These are phyloP conservation scores for Cygnus buccinator DNA, from an alignment of 2,113 vertebrate genomes.

Conservation along the genomic window DNA sequence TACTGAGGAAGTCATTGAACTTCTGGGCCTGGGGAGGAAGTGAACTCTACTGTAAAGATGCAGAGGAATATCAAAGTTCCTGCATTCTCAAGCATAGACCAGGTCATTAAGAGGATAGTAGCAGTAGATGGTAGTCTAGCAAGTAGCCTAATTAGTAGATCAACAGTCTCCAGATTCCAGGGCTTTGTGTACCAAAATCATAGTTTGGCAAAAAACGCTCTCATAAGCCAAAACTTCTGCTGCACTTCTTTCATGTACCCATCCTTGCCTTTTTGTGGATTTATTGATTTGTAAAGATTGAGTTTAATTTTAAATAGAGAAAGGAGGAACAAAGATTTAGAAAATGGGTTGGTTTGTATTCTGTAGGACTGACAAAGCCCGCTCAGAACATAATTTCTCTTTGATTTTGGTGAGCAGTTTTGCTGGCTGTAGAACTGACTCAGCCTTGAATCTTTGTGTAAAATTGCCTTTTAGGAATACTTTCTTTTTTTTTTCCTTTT, in stretches of 20 bases:
- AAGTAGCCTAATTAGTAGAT: not conserved
- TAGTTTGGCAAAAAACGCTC: fast-evolving
- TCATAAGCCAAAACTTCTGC: not conserved
- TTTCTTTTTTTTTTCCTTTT: not conserved
- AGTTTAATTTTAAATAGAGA: not conserved
- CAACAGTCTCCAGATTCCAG: not conserved
- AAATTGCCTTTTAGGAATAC: not conserved
- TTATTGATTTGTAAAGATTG: not conserved
- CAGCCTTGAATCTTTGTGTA: not conserved
- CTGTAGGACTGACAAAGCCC: not conserved
- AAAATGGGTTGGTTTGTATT: not conserved
- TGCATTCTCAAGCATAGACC: not conserved
- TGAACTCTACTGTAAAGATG: not conserved
- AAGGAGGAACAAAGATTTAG: not conserved
- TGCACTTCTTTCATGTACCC: not conserved
- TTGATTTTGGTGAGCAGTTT: not conserved
- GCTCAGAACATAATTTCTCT: not conserved
- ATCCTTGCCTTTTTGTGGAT: not conserved
- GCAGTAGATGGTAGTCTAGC: not conserved
- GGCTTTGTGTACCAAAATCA: not conserved
- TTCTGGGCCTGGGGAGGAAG: not conserved
- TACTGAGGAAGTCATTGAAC: not conserved
- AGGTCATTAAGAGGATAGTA: not conserved
- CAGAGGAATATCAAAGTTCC: not conserved
- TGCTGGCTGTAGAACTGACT: not conserved